A percentile compares a stretch with the other conserved stretches of the same genome.
Evolutionary conservation across 2,113 vertebrate genomes (phyloP).

Genomic region (Laterallus jamaicensis): DNA sequence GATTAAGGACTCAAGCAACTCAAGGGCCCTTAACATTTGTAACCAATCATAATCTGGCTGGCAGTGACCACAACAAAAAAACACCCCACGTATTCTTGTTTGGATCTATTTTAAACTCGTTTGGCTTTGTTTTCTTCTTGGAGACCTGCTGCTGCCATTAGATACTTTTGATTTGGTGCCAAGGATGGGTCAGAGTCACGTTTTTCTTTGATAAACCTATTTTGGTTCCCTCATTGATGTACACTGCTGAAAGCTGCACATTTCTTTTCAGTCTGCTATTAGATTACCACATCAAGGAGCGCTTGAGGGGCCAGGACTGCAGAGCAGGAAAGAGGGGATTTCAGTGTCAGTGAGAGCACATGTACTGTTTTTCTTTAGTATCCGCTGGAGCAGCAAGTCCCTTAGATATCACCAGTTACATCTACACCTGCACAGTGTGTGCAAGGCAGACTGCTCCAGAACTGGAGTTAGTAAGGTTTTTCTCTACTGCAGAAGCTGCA

Average conservation of each 20-base stretch:
- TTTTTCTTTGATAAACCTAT: slow-evolving; percentile 42
- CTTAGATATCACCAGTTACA: background rate
- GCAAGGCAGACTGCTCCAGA: background rate
- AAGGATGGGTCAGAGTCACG: slow-evolving; percentile 38
- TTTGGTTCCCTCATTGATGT: slow-evolving; percentile 5
- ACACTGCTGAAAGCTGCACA: background rate
- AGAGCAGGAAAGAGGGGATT: background rate
- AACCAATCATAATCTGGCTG: slow-evolving; percentile 35
- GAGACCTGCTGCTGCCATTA: slow-evolving; percentile 7
- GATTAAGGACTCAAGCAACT: slow-evolving; percentile 12
- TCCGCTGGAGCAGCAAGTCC: background rate
- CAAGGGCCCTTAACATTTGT: slow-evolving; percentile 30
- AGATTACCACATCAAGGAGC: background rate
- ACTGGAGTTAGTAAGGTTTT: background rate
- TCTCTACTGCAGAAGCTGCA: background rate
- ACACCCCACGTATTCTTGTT: background rate
- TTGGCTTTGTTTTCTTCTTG: slow-evolving; percentile 41
- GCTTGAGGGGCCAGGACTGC: background rate
- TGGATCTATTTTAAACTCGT: slow-evolving; percentile 35
- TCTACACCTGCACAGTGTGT: background rate
- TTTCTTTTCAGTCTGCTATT: background rate
- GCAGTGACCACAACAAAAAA: slow-evolving; percentile 12
- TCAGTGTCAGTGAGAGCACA: background rate
- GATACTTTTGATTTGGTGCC: slow-evolving; percentile 47
- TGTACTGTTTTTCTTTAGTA: background rate